Conservation (phyloP, 1,140 invertebrate species). For the Alviniconcha marisindica region DNA sequence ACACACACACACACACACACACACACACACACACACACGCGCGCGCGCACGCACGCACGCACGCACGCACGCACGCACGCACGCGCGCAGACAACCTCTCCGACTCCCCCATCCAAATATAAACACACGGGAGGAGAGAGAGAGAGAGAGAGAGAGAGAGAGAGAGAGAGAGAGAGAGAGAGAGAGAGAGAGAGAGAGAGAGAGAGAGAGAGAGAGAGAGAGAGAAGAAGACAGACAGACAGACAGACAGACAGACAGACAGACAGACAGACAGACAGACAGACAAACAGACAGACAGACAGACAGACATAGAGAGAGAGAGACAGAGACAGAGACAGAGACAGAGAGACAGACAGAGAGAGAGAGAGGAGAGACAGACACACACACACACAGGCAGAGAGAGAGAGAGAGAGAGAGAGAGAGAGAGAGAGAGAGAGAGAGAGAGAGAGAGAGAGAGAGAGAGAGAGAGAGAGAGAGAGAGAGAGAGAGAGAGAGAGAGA, state of each 20-base stretch:
- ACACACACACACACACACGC: no score
- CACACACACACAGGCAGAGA: no score
- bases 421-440: neutral
- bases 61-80: no score
- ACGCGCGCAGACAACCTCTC: no score
- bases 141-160: slow-evolving; percentile 49
- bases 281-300: neutral
- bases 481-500: neutral
- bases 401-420: neutral
- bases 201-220: neutral
- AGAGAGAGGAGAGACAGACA: neutral
- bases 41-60: no score
- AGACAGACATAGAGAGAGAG: neutral
- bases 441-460: neutral
- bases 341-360: neutral
- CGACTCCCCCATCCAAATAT: no score
- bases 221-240: neutral
- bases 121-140: no score
- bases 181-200: slow-evolving; percentile 45
- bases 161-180: slow-evolving; percentile 50
- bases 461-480: neutral
- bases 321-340: neutral
- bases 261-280: neutral
- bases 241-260: neutral
- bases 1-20: no score